Percentiles rank a stretch among this genome's conserved stretches.
These are phyloP conservation scores for Coenonympha glycerion DNA, from an alignment of 2,888 invertebrate genomes.

Conservation along the genomic window DNA sequence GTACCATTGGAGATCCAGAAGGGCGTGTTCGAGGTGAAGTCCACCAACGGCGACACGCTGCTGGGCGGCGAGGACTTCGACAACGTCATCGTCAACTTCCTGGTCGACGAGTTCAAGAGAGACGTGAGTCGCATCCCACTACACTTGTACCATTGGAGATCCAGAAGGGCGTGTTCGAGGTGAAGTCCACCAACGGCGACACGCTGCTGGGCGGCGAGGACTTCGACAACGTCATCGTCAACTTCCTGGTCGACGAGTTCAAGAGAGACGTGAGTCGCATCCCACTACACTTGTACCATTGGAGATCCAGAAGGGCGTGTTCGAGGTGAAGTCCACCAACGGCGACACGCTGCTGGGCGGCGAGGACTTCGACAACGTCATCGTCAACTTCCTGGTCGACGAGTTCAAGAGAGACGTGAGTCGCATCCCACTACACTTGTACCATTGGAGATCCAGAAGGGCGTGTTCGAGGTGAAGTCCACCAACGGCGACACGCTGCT, in stretches of 20 bases:
- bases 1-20: constrained; percentile 99
- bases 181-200: constrained; percentile 99
- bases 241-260: constrained; percentile 92
- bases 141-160: too few species aligned
- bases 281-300: too few species aligned
- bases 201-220: constrained; percentile 99
- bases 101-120: constrained; percentile 94
- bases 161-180: constrained; percentile 99
- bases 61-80: constrained; percentile 99
- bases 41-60: constrained; percentile 99
- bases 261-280: constrained; percentile 87
- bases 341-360: constrained; percentile 99
- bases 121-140: constrained; percentile 83
- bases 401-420: constrained; percentile 95
- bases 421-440: too few species aligned
- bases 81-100: constrained; percentile 92
- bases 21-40: constrained; percentile 99
- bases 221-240: constrained; percentile 97
- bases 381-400: constrained; percentile 92
- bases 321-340: constrained; percentile 99
- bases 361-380: constrained; percentile 97
- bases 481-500: constrained; percentile 99
- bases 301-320: constrained; percentile 99
- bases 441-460: constrained; percentile 99
- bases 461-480: constrained; percentile 99